Base-by-base conservation (phyloP, 2,888 invertebrate genomes). In the Lysandra coridon region DNA sequence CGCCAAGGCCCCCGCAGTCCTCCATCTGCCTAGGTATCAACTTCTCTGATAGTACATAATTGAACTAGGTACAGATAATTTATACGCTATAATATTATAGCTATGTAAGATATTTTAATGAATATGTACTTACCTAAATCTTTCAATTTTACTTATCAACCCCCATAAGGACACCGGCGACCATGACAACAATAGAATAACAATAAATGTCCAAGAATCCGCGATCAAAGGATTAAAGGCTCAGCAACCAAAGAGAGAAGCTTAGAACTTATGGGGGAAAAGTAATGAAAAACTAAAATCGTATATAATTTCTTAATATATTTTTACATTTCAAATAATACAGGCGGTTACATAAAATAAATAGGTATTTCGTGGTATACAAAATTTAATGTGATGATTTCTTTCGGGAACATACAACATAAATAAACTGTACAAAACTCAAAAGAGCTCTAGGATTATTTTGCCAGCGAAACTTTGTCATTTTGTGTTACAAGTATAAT, bases 311-410 rank as follows among this genome's bases (percentile, higher is more conserved):
- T 92, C 92, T 91, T 92, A 90, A 76, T 90, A 92, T 93, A 92
- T 93, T 94, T 94, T 92, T 93, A 94, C 93, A 93, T 90, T 91
- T 90, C 85, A 92, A 92, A 92, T 93, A 92, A 87, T 87, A 87
- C 92, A 94, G 93, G 93, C 93, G 94, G 93, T 94, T 94, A 94
- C 91, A 94, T 91, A 91, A 91, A 94, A 93, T 93, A 94, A 94
- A 93, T 93, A 92, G 90, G 89, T 87, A 86, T 30, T 86, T 85
- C 85, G 81, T 86, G 85, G 86, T 87, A 87, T 86, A 88, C 86
- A 88, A 83, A 69, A 82, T 81, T 84, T 82, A 85, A 80, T 88
- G 90, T 91, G 91, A 89, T 89, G 89, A 62, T 79, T 76, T 80
- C 57, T 79, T 81, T 81, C 82, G 78, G 82, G 79, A 83, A 85